Percentiles rank a stretch among this genome's conserved stretches.
These are phyloP conservation scores for Coecobrya sp. DNA, from an alignment of 2,888 invertebrate species.

Conservation along the genomic window DNA sequence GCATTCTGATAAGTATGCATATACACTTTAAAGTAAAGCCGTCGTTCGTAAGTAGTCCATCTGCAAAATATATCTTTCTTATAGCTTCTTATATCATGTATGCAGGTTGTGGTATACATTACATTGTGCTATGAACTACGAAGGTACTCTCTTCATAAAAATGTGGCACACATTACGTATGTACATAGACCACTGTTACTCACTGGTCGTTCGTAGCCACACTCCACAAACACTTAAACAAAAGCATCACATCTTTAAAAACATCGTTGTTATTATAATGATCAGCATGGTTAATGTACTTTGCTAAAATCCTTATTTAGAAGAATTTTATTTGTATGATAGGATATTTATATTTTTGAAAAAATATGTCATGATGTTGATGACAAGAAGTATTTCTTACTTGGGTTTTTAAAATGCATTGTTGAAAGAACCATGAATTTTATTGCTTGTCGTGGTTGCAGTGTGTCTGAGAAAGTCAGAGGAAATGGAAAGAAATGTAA, in stretches of 20 bases:
- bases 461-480: no score
- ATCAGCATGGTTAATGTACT: constrained; percentile 56
- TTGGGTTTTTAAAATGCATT: neutral
- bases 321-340: constrained; percentile 63
- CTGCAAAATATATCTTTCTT: constrained; percentile 61
- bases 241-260: neutral
- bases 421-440: neutral
- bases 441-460: neutral
- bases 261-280: constrained; percentile 13
- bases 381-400: constrained; percentile 27
- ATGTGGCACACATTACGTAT: constrained; percentile 71
- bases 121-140: neutral
- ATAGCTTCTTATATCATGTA: constrained; percentile 23
- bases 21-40: constrained; percentile 53
- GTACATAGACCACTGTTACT: constrained; percentile 20
- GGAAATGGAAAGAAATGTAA: neutral
- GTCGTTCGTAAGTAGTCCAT: constrained; percentile 71
- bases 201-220: neutral
- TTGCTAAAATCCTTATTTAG: constrained; percentile 72
- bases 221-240: constrained; percentile 27
- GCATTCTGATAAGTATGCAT: neutral
- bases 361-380: constrained; percentile 75
- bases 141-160: constrained; percentile 42
- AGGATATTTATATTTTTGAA: constrained; percentile 69
- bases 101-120: neutral